phyloP scores from a whole-genome alignment of 2,113 vertebrate species.

The Myrmecophaga tridactyla region DNA sequence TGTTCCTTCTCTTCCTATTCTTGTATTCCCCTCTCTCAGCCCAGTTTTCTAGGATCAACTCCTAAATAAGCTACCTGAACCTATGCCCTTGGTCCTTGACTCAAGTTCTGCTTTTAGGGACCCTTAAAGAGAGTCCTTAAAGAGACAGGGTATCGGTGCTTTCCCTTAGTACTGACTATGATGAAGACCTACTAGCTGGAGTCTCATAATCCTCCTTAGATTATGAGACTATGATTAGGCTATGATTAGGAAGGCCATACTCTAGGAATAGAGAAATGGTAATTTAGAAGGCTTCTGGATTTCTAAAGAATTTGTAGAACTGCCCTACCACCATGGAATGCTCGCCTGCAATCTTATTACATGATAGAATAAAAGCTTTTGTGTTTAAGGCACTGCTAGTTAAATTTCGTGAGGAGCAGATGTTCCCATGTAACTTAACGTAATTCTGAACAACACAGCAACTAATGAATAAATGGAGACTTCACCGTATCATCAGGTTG shows the following conservation, averaged over 20 bases:
- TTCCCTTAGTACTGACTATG: not conserved
- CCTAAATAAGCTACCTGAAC: not conserved
- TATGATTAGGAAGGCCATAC: not conserved
- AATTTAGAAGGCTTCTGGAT: not conserved
- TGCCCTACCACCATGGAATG: not conserved
- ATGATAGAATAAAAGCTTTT: not conserved
- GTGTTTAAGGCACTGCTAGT: not conserved
- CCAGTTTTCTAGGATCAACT: not conserved
- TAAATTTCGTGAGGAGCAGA: not conserved
- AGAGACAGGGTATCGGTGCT: not conserved
- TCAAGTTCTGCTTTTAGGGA: not conserved
- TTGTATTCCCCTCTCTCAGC: not conserved
- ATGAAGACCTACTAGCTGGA: not conserved
- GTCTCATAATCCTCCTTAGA: not conserved
- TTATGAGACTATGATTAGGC: too few species aligned
- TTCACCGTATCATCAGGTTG: slow-evolving; percentile 14
- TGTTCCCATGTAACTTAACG: not conserved
- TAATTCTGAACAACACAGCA: not conserved
- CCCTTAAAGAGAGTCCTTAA: not conserved
- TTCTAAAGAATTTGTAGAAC: not conserved
- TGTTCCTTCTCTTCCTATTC: not conserved
- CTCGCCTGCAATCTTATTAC: not conserved
- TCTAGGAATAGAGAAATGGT: not conserved
- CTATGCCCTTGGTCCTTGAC: not conserved
- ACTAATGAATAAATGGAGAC: not conserved